Conservation (phyloP, 2,797 vertebrate genomes). For the Eospalax fontanierii region DNA sequence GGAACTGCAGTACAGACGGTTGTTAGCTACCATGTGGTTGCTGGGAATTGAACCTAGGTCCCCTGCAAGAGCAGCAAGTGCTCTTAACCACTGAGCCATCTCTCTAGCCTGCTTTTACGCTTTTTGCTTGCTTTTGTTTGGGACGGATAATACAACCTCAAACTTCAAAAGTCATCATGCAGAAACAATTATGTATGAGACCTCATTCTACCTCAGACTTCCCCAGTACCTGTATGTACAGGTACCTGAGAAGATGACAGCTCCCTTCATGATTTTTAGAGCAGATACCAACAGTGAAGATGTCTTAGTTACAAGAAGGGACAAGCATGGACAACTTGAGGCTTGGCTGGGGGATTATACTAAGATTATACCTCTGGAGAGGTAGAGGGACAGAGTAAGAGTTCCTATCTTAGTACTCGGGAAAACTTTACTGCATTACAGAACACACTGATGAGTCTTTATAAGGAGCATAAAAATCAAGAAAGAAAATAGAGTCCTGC, state of each 20-base stretch:
- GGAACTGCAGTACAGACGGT: too few relatives aligned
- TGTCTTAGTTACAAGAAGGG: constrained; percentile 19
- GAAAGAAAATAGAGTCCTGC: background rate
- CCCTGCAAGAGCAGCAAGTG: too few relatives aligned
- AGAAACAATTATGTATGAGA: background rate
- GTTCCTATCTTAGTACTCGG: background rate
- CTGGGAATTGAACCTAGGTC: too few relatives aligned
- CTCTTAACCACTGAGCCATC: too few relatives aligned
- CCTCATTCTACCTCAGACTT: background rate
- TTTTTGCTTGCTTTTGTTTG: constrained; percentile 39
- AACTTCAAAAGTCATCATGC: background rate
- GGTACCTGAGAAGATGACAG: background rate
- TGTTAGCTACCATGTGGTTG: too few relatives aligned
- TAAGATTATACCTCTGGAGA: background rate
- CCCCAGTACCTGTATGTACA: background rate
- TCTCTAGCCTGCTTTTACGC: too few relatives aligned
- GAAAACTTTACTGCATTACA: background rate
- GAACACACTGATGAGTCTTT: background rate
- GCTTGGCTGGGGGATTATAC: accelerated
- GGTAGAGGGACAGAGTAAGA: background rate
- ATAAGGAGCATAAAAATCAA: constrained; percentile 9
- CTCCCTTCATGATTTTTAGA: background rate
- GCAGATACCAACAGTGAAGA: background rate
- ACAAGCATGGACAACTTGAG: background rate
- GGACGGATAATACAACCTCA: background rate